phyloP scores from a whole-genome alignment of 2,888 invertebrate genomes.

The Caenorhabditis sp. region DNA sequence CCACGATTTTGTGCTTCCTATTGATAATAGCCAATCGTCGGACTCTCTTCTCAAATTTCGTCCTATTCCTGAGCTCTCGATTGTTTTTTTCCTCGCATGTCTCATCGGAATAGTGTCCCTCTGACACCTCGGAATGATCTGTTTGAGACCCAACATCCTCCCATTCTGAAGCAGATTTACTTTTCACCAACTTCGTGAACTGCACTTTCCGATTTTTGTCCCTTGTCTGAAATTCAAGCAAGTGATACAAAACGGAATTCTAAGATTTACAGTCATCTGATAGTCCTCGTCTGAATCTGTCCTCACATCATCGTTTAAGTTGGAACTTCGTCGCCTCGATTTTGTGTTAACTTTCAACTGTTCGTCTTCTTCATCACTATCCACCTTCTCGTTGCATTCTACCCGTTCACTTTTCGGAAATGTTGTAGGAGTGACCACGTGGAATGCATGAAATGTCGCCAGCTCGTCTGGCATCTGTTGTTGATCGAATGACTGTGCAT shows the following conservation, averaged over 20 bases:
- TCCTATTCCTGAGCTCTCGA: constrained; percentile 16
- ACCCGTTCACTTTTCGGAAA: not conserved
- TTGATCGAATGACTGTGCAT: not conserved
- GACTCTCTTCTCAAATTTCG: constrained; percentile 4
- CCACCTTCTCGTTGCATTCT: not conserved
- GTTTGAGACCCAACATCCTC: constrained; percentile 49
- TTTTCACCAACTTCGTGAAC: constrained; percentile 8
- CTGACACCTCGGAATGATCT: constrained; percentile 38
- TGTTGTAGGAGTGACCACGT: not conserved
- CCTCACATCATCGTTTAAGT: too few relatives aligned
- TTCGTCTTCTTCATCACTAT: not conserved
- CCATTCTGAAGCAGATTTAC: not conserved
- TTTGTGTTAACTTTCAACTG: not conserved
- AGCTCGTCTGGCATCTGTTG: not conserved
- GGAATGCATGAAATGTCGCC: not conserved
- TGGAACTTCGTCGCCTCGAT: too few relatives aligned
- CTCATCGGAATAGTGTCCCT: constrained; percentile 47
- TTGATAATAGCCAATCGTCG: not conserved
- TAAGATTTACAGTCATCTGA: not conserved
- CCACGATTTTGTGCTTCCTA: constrained; percentile 10
- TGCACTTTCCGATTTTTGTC: not conserved
- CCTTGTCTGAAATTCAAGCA: constrained; percentile 17
- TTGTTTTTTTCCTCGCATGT: constrained; percentile 3
- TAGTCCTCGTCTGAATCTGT: not conserved
- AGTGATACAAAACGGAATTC: too few relatives aligned